Base-by-base conservation (phyloP, 2,113 vertebrate species). In the Phyllostomus hastatus region DNA sequence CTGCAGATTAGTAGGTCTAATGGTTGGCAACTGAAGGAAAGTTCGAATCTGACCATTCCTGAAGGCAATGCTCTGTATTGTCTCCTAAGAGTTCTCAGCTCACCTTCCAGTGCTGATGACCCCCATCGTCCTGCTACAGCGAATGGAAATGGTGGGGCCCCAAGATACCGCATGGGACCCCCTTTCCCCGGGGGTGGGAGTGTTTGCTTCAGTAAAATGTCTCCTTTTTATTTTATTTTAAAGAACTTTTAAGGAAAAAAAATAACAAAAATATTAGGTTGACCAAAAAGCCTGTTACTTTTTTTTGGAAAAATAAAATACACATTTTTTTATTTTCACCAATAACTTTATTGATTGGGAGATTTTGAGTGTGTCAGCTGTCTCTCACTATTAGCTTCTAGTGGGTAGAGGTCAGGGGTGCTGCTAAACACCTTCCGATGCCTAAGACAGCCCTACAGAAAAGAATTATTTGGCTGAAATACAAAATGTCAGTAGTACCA, bases 201-300 rank as follows among this genome's bases (percentile, higher is more conserved):
- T 64, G 9, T 75, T 91, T 79, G 46, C 52, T 73, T 3, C 80
- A 67, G n/a, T 85, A 26, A 31, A 76, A 38, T 35, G 7, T 16
- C 35, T 33, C 26, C 91, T 69, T 59, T 46, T 72, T 90, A 26
- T 46, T 81, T 31, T 54, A 43, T 38, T 81, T n/a, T 64, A 43
- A 79, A 94, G 26, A 93, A 57, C 43, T 5, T 72, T 94, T 50
- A 67, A 79, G 59, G 76, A 43, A 78, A 73, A 73, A 70, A 16
- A 52, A 61, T 17, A 64, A 46, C 28, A 64, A 64, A 64, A 64
- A 31, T 31, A 14, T 64, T 64, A 26, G 61, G 28, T 31, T 31
- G 61, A 26, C 61, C 61, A 64, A 64, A 64, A 31, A 64, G 61
- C 14, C 26, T 2, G 2, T 64, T 64, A 64, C 11, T 64, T 64